Evolutionary conservation across 2,888 invertebrate species (phyloP).

Genomic region (Coecobrya sp.): DNA sequence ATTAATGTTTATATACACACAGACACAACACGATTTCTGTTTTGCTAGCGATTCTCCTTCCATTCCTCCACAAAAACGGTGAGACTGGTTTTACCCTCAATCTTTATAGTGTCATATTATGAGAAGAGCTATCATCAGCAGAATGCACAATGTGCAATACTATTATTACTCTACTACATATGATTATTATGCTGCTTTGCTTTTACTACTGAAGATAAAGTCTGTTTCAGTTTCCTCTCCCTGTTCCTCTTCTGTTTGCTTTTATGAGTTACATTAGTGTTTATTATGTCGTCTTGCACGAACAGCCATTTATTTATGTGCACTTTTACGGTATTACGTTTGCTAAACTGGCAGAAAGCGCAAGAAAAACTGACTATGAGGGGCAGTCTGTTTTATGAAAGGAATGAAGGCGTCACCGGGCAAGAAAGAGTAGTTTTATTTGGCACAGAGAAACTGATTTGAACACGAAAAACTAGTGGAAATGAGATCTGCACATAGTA

Average conservation of each 20-base stretch:
- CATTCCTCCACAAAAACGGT: no score
- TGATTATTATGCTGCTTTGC: conserved; percentile 34
- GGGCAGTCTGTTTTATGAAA: neutral
- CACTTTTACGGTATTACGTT: conserved; percentile 61
- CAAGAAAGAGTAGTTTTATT: conserved; percentile 10
- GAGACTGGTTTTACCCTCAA: neutral
- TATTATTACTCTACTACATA: conserved; percentile 37
- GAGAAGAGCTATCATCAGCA: neutral
- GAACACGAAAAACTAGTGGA: neutral
- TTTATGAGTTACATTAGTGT: conserved; percentile 59
- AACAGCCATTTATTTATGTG: conserved; percentile 54
- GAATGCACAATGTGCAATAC: conserved; percentile 58
- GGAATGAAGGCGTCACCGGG: neutral
- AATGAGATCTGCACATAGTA: conserved; percentile 3
- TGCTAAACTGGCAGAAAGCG: conserved; percentile 28
- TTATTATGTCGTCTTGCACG: conserved; percentile 63
- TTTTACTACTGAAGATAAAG: conserved; percentile 66
- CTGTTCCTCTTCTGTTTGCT: conserved; percentile 23
- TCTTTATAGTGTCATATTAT: neutral
- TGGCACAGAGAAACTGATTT: conserved; percentile 44
- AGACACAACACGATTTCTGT: neutral
- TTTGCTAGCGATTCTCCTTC: neutral
- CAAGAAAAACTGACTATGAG: conserved; percentile 1
- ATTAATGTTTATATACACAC: neutral
- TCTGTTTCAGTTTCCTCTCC: conserved; percentile 44